Evolutionary conservation across 2,113 vertebrate species (phyloP).

Genomic region (Lophochroa leadbeateri): DNA sequence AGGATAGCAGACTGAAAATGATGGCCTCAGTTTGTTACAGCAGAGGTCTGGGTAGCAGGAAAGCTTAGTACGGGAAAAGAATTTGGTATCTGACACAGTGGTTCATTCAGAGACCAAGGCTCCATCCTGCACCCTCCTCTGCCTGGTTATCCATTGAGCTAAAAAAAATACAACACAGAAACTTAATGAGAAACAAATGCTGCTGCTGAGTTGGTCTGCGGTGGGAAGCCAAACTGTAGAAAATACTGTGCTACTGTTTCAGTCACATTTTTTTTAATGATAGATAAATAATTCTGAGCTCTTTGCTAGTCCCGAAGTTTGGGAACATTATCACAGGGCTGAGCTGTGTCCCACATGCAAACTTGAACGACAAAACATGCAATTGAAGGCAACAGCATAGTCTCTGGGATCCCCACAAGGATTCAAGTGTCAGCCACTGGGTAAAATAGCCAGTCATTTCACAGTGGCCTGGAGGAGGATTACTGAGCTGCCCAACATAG

Average conservation of each 20-base stretch:
- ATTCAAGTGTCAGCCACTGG: neutral
- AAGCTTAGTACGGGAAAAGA: neutral
- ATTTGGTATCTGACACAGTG: neutral
- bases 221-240: neutral
- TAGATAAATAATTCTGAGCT: neutral
- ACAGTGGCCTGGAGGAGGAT: neutral
- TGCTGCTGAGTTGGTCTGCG: neutral
- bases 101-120: neutral
- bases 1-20: neutral
- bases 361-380: neutral
- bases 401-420: neutral
- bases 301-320: neutral
- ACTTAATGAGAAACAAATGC: conserved; percentile 40
- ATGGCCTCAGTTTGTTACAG: neutral
- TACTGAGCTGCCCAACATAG: neutral
- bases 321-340: neutral
- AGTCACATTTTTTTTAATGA: neutral
- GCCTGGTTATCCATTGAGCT: neutral
- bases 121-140: neutral
- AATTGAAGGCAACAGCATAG: neutral
- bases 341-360: neutral
- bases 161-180: neutral
- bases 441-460: neutral
- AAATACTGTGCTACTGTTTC: neutral
- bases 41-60: neutral